A percentile compares a stretch with the other conserved stretches of the same genome.
These are phyloP conservation scores for Pollimyrus isidori DNA, from an alignment of 2,113 vertebrate species.

Conservation along the genomic window DNA sequence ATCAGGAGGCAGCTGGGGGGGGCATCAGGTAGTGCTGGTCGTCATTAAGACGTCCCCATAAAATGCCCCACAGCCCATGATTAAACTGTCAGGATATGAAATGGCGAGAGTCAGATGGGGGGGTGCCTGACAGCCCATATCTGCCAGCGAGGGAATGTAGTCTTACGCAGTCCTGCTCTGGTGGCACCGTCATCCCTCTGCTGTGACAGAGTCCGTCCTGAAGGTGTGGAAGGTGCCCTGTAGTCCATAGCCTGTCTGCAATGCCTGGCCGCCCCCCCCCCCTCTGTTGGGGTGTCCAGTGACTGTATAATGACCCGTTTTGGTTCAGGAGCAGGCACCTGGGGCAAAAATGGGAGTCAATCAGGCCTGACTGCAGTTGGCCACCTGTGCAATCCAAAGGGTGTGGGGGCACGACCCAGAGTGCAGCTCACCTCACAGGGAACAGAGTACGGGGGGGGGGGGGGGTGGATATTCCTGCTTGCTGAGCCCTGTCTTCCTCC, in stretches of 20 bases:
- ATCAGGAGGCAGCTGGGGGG: conserved; percentile 26
- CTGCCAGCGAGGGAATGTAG: neutral
- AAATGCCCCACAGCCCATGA: conserved; percentile 53
- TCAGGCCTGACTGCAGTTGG: neutral
- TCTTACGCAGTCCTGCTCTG: neutral
- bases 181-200: neutral
- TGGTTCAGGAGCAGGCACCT: neutral
- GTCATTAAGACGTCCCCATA: conserved; percentile 57
- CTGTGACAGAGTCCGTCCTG: neutral
- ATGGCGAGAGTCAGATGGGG: conserved; percentile 33
- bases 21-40: conserved; percentile 48
- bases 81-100: conserved; percentile 53
- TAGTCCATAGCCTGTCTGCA: neutral
- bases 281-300: neutral
- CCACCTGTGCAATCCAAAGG: neutral
- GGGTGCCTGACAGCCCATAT: conserved; percentile 23
- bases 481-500: neutral
- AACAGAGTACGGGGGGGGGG: neutral
- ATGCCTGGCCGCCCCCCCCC: neutral
- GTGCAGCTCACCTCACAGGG: neutral
- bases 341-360: neutral
- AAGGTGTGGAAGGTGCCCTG: neutral
- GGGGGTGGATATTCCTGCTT: neutral
- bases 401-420: neutral
- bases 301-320: neutral